Base-by-base conservation (phyloP, 2,113 vertebrate species). In the Puntigrus tetrazona region DNA sequence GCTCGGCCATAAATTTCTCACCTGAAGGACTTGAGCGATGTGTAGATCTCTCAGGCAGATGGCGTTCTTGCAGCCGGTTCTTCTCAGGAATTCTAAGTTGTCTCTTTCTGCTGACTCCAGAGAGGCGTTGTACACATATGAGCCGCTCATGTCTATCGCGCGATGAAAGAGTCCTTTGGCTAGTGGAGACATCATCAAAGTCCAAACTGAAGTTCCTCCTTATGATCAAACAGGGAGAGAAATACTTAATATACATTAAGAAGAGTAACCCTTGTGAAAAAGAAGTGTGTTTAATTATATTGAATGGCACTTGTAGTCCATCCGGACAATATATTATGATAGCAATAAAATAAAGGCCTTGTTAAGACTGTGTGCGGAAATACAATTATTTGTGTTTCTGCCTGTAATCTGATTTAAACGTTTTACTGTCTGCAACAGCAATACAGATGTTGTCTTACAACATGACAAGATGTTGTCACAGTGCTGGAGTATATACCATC, bases 111-210 rank as follows among this genome's bases (percentile, higher is more conserved):
- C 94, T n/a, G 89, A 85, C 22, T 90, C 74, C 89, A 95, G 86
- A 0, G 92, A 90, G 0, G 89, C 85, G 7, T 93, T 91, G 43
- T 87, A 90, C 14, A 91, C 50, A 65, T 89, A 94, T 0, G 94
- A 94, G 69, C 94, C 92, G 10, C 95, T 96, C 93, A 94, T 94
- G 88, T 94, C 94, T 70, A 95, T 94, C 0, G 93, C 95, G 0
- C 91, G 89, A 14, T 90, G 92, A 88, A 96, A 95, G 1, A 96
- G 92, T 74, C 90, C 93, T 86, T 91, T 93, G 3, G 94, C 94
- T 78, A 93, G 85, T 0, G 93, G 93, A 0, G 95, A 95, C 89
- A 87, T 91, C 94, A 95, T 95, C 91, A 95, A 31, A 9, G 92
- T 90, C 87, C 85, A 91, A 2, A 94, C 91, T 0, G 92, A 95